Conservation (phyloP, 2,888 invertebrate genomes). For the Hirtodrosophila trivittata region DNA sequence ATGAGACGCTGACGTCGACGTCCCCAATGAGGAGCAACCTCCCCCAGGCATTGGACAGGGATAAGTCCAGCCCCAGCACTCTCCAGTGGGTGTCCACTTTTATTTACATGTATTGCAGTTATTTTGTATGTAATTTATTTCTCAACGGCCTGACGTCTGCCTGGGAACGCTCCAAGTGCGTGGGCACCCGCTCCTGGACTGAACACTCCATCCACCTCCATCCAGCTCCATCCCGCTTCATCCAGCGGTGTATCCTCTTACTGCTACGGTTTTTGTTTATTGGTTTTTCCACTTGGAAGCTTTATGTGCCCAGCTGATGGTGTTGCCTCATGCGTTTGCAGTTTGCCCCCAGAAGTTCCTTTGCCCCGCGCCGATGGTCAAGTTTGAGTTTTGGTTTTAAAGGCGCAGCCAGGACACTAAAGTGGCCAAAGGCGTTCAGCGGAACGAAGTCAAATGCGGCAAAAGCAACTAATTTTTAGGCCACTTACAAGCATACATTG, state of each 20-base stretch:
- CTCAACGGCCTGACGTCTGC: conserved; percentile 43
- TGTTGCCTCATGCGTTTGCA: conserved; percentile 17
- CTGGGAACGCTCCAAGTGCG: conserved; percentile 48
- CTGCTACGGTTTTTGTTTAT: conserved; percentile 60
- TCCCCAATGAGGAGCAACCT: conserved; percentile 18
- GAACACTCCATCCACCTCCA: conserved; percentile 3
- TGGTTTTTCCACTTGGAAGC: conserved; percentile 67
- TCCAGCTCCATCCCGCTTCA: neutral
- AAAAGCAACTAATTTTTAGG: no score
- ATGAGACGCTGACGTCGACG: conserved; percentile 69
- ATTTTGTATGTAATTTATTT: conserved; percentile 78
- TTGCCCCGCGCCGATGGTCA: no score
- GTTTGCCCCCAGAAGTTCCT: no score
- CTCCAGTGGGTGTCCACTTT: conserved; percentile 59
- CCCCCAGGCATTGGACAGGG: conserved; percentile 6
- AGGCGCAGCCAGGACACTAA: conserved; percentile 40
- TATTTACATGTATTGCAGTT: conserved; percentile 77
- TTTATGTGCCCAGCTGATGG: conserved; percentile 37
- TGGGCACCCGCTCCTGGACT: conserved; percentile 31
- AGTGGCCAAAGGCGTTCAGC: conserved; percentile 45
- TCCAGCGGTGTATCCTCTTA: neutral
- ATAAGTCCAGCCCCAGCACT: conserved; percentile 33
- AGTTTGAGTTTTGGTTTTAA: conserved; percentile 61
- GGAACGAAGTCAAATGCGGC: conserved; percentile 27
- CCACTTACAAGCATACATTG: no score